Evolutionary conservation across 2,113 vertebrate species (phyloP).

Genomic region (Melanocharis versteri): DNA sequence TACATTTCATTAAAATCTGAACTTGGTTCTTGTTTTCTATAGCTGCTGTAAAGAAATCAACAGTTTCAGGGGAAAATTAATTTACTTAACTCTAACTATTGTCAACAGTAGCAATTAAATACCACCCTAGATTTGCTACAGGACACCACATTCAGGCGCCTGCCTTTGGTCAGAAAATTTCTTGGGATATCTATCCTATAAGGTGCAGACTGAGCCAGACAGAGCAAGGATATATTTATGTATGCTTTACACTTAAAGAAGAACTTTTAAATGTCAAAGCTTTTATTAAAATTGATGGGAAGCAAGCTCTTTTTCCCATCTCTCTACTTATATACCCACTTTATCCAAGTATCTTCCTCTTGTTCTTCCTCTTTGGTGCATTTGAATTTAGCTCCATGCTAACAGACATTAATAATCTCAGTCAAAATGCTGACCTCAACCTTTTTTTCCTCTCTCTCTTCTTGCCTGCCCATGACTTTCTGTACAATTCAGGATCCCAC

Average conservation of each 20-base stretch:
- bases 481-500: not conserved
- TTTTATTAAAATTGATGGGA: not conserved
- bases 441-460: not conserved
- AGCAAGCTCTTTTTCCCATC: not conserved
- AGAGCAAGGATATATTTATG: not conserved
- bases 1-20: not conserved
- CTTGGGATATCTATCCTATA: not conserved
- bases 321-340: not conserved
- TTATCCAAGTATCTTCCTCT: not conserved
- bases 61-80: not conserved
- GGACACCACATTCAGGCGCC: not conserved
- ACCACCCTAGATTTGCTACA: not conserved
- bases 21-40: not conserved
- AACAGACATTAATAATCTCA: not conserved
- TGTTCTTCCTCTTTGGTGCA: not conserved
- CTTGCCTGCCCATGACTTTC: not conserved
- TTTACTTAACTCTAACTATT: not conserved
- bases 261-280: not conserved
- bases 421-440: not conserved
- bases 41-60: not conserved
- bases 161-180: not conserved
- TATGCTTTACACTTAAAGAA: not conserved
- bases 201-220: not conserved
- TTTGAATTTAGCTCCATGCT: not conserved
- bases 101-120: not conserved